Base-by-base conservation (phyloP, 1,140 invertebrate species). In the Sarcophaga peregrina region DNA sequence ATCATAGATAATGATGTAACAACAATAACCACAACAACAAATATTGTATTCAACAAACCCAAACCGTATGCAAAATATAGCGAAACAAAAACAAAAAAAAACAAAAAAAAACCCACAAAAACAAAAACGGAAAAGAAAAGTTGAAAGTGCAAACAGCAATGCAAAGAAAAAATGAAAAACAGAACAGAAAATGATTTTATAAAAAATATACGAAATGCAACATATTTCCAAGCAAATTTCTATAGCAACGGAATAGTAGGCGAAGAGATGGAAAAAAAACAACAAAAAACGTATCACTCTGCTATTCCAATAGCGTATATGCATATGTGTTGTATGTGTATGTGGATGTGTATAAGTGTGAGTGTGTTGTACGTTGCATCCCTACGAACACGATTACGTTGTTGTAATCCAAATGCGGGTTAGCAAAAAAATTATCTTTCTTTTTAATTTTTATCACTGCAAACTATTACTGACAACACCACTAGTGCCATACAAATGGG, bases 1-100 rank as follows among this genome's bases (percentile, higher is more conserved):
- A 47, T 80, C 52, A 78, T 80, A 80, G 75, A 83, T 83, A 83
- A 83, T 81, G 80, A 81, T 78, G 75, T 78, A 83, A 83, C 46
- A 78, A 54, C 52, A 78, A 47, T 20, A 62, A 80, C 74, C 13
- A 80, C 17, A 58, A 62, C 74, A 58, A 48, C 45, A 48, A 15
- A n/a, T n/a, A n/a, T 48, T 46, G 10, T 48, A 3, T 7, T 47
- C n/a, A 52, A 58, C 25, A 50, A 47, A 47, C 20, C 46, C 10
- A 25, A 25, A 20, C 48, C 46, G 37, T 37, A 37, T 37, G 25
- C 25, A 37, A 37, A 37, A 37, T 37, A 37, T 4, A 37, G 25
- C 25, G 20, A 47, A 80, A 46, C 73, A 46, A n/a, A 74, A n/a
- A n/a, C n/a, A 5, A 37, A 37, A n/a, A n/a, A n/a, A n/a, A n/a